These are phyloP conservation scores for Leptopterna dolabrata DNA, from an alignment of 2,888 invertebrate species.

Conservation along the genomic window DNA sequence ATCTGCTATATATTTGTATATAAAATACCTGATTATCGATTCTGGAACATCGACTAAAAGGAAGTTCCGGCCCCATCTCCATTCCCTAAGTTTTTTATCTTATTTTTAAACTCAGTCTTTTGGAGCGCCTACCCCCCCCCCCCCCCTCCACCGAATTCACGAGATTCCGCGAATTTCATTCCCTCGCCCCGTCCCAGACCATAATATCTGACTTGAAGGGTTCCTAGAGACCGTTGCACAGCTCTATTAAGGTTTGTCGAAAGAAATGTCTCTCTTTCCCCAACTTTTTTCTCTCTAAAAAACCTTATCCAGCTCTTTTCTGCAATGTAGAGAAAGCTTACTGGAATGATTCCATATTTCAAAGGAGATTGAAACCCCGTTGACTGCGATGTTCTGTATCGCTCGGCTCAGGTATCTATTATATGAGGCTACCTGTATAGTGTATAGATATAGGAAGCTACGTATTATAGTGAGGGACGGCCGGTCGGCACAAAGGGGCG, in stretches of 20 bases:
- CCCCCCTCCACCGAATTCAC: background rate
- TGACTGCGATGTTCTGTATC: background rate
- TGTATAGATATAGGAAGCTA: too few species aligned
- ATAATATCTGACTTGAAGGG: background rate
- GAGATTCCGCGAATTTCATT: conserved; percentile 2
- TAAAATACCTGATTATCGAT: background rate
- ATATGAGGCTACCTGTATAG: too few species aligned
- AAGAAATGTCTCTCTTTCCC: background rate
- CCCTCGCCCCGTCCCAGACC: background rate
- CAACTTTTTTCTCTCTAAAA: background rate
- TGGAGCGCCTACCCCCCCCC: background rate
- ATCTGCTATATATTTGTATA: too few species aligned
- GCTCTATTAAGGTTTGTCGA: conserved; percentile 9
- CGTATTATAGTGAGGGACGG: too few species aligned
- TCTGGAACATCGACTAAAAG: background rate
- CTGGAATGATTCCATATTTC: background rate
- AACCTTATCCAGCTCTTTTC: background rate
- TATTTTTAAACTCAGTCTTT: background rate
- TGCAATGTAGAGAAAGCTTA: background rate
- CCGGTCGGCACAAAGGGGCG: background rate
- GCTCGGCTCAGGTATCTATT: background rate
- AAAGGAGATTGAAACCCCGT: background rate
- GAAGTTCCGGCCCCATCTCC: background rate
- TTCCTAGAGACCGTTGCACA: background rate
- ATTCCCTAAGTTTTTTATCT: background rate